Evolutionary conservation across 2,113 vertebrate species (phyloP).

Genomic region (Phaethornis superciliosus): DNA sequence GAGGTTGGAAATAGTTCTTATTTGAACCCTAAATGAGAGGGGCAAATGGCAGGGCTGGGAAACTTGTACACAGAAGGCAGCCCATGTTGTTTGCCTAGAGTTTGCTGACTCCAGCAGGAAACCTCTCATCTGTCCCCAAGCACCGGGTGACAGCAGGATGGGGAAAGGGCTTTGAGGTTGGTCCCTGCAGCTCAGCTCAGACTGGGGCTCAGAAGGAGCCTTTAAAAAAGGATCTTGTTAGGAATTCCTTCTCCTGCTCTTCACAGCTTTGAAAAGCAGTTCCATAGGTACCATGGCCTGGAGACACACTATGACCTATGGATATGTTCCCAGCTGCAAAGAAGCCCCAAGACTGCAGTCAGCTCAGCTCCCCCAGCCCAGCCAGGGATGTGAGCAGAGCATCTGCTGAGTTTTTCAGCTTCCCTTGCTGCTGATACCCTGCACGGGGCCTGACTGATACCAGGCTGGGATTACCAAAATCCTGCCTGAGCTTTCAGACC

Average conservation of each 20-base stretch:
- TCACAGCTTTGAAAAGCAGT: neutral
- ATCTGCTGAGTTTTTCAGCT: neutral
- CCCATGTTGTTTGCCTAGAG: neutral
- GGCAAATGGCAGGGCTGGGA: slow-evolving; percentile 40
- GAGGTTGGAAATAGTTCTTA: slow-evolving; percentile 54
- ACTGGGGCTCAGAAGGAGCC: neutral
- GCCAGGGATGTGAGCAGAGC: neutral
- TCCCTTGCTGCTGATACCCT: neutral
- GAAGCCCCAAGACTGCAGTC: neutral
- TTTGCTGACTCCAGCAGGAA: neutral
- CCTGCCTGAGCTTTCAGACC: neutral
- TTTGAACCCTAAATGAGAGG: slow-evolving; percentile 55
- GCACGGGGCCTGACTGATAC: neutral
- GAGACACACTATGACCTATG: neutral
- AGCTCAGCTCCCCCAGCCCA: neutral
- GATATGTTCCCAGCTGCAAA: neutral
- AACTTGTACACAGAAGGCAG: slow-evolving; percentile 46
- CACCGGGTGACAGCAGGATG: accelerated
- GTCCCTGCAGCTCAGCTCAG: no score
- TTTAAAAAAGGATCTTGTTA: accelerated
- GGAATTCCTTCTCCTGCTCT: neutral
- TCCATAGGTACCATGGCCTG: neutral
- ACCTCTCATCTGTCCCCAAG: neutral
- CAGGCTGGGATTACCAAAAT: neutral
- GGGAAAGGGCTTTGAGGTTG: neutral